Evolutionary conservation across 2,113 vertebrate genomes (phyloP).

Genomic region (Saiga tatarica): DNA sequence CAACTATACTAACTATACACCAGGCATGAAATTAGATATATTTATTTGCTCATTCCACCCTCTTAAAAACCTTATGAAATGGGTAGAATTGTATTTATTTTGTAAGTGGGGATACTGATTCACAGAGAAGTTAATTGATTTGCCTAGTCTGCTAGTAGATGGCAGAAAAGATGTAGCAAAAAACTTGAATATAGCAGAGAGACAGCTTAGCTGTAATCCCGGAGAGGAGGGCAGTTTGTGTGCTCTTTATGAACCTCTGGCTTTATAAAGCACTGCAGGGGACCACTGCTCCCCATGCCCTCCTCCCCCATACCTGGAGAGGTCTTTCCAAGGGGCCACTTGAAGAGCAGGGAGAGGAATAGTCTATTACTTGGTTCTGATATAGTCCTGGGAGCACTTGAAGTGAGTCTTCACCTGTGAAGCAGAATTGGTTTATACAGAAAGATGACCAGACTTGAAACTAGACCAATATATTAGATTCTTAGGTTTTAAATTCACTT

Average conservation of each 20-base stretch:
- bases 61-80: not conserved
- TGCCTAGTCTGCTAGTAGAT: not conserved
- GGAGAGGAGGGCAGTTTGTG: not conserved
- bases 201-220: not conserved
- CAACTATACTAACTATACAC: not conserved
- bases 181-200: not conserved
- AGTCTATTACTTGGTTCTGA: not conserved
- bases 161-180: not conserved
- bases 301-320: not conserved
- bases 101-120: not conserved
- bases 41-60: not conserved
- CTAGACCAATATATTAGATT: not conserved
- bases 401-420: not conserved
- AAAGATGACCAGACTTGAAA: not conserved
- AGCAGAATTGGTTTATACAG: not conserved
- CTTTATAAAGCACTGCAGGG: not conserved
- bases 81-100: not conserved
- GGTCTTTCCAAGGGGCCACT: rapidly evolving
- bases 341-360: not conserved
- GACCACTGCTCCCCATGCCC: not conserved
- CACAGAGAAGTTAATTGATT: not conserved
- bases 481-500: not conserved
- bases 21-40: not conserved
- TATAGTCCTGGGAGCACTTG: too few species aligned
- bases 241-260: not conserved